phyloP scores from a whole-genome alignment of 2,797 vertebrate species.

The Arremon aurantiirostris region DNA sequence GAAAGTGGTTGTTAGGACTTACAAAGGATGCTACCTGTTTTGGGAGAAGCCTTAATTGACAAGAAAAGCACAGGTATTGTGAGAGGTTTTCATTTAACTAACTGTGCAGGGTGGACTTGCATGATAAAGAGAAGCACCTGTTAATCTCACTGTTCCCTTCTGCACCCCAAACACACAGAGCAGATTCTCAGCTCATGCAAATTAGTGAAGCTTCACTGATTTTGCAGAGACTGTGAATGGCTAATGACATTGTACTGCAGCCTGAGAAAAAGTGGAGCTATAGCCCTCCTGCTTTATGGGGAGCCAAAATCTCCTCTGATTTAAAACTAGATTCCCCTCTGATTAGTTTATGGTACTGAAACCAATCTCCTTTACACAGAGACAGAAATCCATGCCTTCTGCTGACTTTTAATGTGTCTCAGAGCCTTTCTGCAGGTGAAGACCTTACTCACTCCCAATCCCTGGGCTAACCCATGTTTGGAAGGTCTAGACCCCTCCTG shows the following conservation, averaged over 20 bases:
- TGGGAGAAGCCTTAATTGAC: neutral
- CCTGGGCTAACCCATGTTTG: neutral
- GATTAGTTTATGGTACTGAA: neutral
- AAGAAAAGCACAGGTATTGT: neutral
- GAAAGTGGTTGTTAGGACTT: neutral
- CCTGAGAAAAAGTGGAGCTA: neutral
- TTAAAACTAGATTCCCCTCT: neutral
- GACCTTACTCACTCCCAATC: neutral
- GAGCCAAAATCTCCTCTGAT: neutral
- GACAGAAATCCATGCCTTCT: neutral
- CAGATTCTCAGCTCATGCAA: neutral
- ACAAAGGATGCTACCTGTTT: neutral
- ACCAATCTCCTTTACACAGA: neutral
- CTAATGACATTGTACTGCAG: neutral
- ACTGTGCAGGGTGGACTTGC: neutral
- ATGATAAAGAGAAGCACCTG: neutral
- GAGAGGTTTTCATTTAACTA: neutral
- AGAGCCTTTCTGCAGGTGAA: neutral
- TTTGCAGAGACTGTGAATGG: neutral
- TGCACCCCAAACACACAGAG: neutral
- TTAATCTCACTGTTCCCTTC: neutral
- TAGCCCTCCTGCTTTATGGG: neutral
- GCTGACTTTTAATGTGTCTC: neutral
- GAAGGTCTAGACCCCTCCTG: neutral
- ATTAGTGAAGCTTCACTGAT: neutral